phyloP scores from a whole-genome alignment of 1,140 invertebrate species.

The Caerostris darwini region DNA sequence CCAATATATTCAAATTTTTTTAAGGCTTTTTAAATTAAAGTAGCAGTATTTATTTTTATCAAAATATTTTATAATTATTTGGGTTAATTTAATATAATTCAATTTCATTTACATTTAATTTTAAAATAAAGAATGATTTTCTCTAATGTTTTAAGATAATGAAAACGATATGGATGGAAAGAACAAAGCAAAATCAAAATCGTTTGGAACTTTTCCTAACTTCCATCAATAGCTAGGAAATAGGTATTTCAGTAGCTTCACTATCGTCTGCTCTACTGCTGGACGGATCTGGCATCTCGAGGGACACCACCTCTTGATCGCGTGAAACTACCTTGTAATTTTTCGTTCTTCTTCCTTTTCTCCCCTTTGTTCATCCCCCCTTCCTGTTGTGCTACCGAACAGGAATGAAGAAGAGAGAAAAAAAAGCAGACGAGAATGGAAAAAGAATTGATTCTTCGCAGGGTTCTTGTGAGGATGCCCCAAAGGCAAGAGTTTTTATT shows the following conservation, averaged over 20 bases:
- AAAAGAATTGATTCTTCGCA: conserved; percentile 71
- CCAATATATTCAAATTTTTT: too few species aligned
- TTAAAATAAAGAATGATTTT: too few species aligned
- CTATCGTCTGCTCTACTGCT: conserved; percentile 1
- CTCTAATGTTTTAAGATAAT: too few species aligned
- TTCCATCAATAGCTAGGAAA: conserved; percentile 58
- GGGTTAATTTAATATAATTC: too few species aligned
- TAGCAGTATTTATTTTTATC: too few species aligned
- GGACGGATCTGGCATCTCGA: neutral
- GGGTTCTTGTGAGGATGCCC: conserved; percentile 57
- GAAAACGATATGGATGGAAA: neutral
- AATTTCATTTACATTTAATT: too few species aligned
- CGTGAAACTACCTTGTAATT: conserved; percentile 47
- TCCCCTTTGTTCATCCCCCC: neutral
- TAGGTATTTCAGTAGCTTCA: conserved; percentile 11
- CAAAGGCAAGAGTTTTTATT: conserved; percentile 54
- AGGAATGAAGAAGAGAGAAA: neutral
- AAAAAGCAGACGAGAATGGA: conserved; percentile 37
- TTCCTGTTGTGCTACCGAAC: conserved; percentile 34
- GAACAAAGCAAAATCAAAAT: neutral
- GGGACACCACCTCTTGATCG: conserved; percentile 60
- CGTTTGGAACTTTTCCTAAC: neutral
- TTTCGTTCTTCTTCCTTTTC: neutral
- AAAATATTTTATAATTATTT: too few species aligned
- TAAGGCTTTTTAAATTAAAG: too few species aligned